Evolutionary conservation across 1,140 invertebrate genomes (phyloP), one percentile per base, ranked within the genome.

Genomic region (Cotesia typhae): DNA sequence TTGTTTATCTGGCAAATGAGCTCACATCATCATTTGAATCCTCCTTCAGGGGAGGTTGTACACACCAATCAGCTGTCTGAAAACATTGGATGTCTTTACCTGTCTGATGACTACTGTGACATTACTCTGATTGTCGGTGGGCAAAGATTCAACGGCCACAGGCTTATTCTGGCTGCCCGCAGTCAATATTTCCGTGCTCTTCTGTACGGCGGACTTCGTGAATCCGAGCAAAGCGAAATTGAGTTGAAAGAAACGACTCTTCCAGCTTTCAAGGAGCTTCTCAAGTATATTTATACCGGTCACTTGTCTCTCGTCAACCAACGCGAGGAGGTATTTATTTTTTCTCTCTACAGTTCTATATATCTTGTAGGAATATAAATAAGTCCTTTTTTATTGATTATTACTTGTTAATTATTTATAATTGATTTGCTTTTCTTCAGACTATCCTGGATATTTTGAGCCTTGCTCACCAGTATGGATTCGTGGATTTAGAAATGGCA

Each of bases 211-310:
- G 97, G 98, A 12, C 90, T 99, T 87, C 91, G 92, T 75, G 98
- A 99, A 87, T 92, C 95, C 0, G 91, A 89, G 70, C 92, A 87
- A 70, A 71, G 78, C 41, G 94, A 97, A 88, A 95, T 99, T 71
- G 92, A 93, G 78, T 82, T 99, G 14, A 92, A 93, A 82, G 94
- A 93, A 76, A 91, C 96, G 37, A 94, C 94, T n/a, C 84, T 97
- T 20, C 89, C 91, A 72, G 94, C 96, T 17, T 99, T 99, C 80
- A 95, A 95, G 85, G 90, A 92, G 63, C 87, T 99, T 0, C 87
- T 99, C 0, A 93, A 95, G 80, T 99, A 99, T 87, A 96, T 99
- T 63, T 99, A 99, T 83, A 97, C 95, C 71, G 95, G 95, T 51
- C 92, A 92, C 76, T 93, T 99, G 89, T 93, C 93, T 63, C 87